Evolutionary conservation across 2,888 invertebrate genomes (phyloP).

Genomic region (Chironomus riparius): DNA sequence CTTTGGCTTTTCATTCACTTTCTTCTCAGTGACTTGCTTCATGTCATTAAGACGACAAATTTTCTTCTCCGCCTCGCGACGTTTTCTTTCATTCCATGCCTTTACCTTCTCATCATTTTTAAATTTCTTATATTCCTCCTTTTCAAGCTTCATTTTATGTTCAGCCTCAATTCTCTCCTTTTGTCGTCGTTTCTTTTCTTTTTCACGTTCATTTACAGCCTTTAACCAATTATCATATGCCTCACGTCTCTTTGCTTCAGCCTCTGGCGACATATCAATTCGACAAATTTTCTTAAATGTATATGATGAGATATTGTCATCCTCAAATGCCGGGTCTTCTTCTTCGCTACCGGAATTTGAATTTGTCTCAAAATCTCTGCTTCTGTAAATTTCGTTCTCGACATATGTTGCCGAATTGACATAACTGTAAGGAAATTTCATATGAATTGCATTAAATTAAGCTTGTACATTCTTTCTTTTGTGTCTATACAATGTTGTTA

Average conservation of each 20-base stretch:
- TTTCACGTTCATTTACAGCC: background rate
- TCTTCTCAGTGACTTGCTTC: background rate
- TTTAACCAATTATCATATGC: constrained; percentile 14
- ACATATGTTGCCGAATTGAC: constrained; percentile 11
- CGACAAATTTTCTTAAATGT: background rate
- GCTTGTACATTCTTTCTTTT: background rate
- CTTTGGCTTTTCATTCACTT: background rate
- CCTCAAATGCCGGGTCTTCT: background rate
- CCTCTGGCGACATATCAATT: constrained; percentile 12
- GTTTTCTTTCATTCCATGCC: constrained; percentile 3
- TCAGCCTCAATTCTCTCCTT: background rate
- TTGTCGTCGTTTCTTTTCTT: background rate
- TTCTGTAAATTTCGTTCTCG: constrained; percentile 1
- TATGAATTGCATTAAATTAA: background rate
- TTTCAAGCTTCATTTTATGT: constrained; percentile 1
- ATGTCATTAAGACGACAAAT: background rate
- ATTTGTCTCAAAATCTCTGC: background rate
- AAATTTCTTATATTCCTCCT: background rate
- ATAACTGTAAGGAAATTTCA: constrained; percentile 8
- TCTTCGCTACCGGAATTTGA: background rate
- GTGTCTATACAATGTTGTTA: background rate
- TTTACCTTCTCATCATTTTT: background rate
- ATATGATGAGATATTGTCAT: background rate
- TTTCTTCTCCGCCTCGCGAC: constrained; percentile 7
- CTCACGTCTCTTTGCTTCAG: background rate